Conservation (phyloP, 2,797 vertebrate species). For the Masticophis lateralis region DNA sequence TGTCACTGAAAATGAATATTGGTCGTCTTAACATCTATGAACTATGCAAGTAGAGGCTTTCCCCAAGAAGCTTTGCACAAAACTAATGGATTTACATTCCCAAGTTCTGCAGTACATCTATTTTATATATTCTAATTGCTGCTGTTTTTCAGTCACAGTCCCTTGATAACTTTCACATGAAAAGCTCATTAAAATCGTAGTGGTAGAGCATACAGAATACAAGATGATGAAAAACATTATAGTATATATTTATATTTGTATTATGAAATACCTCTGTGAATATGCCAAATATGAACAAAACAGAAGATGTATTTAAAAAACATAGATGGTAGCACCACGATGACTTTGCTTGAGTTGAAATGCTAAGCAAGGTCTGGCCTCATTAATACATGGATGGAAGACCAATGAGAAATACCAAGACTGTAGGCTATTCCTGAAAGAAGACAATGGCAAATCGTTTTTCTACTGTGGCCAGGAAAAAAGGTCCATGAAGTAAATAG, state of each 20-base stretch:
- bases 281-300: slow-evolving; percentile 31
- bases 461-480: neutral
- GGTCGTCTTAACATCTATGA: slow-evolving; percentile 48
- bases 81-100: slow-evolving; percentile 54
- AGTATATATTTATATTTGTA: slow-evolving; percentile 59
- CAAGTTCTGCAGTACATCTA: slow-evolving; percentile 50
- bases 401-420: neutral
- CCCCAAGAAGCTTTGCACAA: slow-evolving; percentile 58
- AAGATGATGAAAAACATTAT: slow-evolving; percentile 61
- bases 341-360: neutral
- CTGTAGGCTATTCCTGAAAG: neutral
- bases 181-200: slow-evolving; percentile 74
- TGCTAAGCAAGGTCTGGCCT: neutral
- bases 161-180: slow-evolving; percentile 66
- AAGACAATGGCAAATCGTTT: neutral
- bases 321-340: neutral
- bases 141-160: slow-evolving; percentile 67
- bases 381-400: neutral
- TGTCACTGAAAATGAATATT: slow-evolving; percentile 49
- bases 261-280: slow-evolving; percentile 58
- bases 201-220: slow-evolving; percentile 71
- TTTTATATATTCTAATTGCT: slow-evolving; percentile 64
- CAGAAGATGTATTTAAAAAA: neutral
- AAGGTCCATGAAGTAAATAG: neutral
- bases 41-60: slow-evolving; percentile 50